Evolutionary conservation across 2,113 vertebrate genomes (phyloP).

Genomic region (Scatophagus argus): DNA sequence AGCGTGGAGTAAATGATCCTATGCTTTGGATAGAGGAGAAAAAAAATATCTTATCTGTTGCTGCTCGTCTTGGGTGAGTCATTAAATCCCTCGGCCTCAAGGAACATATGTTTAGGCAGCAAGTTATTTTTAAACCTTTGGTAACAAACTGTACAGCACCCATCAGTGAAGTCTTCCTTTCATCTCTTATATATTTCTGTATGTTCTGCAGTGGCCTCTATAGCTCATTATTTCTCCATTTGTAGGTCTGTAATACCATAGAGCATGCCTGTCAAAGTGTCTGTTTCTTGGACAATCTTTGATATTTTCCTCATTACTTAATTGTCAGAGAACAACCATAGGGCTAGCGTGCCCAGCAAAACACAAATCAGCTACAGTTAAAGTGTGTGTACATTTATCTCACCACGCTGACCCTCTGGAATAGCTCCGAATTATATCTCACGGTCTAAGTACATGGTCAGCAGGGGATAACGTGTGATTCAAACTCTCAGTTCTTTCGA

Average conservation of each 20-base stretch:
- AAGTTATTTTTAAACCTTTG: slow-evolving; percentile 52
- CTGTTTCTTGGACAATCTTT: not conserved
- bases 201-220: not conserved
- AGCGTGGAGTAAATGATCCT: slow-evolving; percentile 72
- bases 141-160: slow-evolving; percentile 31
- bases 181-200: slow-evolving; percentile 6
- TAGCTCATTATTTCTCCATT: slow-evolving; percentile 37
- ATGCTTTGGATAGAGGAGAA: slow-evolving; percentile 47
- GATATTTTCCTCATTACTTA: slow-evolving; percentile 15
- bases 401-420: not conserved
- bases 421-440: slow-evolving; percentile 14
- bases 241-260: not conserved
- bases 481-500: slow-evolving; percentile 7
- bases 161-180: slow-evolving; percentile 10
- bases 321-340: not conserved
- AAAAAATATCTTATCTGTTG: slow-evolving; percentile 45
- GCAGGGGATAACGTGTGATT: slow-evolving; percentile 24
- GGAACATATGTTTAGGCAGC: slow-evolving; percentile 48
- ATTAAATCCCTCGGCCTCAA: slow-evolving; percentile 45
- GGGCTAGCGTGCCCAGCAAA: not conserved
- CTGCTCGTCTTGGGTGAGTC: slow-evolving; percentile 47
- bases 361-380: not conserved
- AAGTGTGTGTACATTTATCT: slow-evolving; percentile 7
- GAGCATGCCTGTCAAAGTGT: not conserved
- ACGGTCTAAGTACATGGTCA: slow-evolving; percentile 1